Base-by-base conservation (phyloP, 2,888 invertebrate genomes). In the Dryomyza anilis region DNA sequence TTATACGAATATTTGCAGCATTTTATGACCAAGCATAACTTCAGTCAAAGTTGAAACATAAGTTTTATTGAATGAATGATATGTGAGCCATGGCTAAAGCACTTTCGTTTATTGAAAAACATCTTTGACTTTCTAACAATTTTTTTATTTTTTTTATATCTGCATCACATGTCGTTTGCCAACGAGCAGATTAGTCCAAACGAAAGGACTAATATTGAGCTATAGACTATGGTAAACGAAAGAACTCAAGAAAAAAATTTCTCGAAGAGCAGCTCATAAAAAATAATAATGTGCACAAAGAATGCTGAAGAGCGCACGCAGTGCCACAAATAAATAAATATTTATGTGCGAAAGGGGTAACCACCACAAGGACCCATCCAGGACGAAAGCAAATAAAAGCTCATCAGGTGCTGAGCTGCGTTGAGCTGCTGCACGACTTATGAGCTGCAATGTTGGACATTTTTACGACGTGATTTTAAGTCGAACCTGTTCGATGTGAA, bases 401-500 rank as follows among this genome's bases (percentile, higher is more conserved):
- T n/a, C 14, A 12, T 39, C 39, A 39, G 39, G 39, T 39, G 39
- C n/a, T 39, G 23, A 50, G 55, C 50, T 6, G 8, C 12, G 5
- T n/a, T n/a, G n/a, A n/a, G 36, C 10, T 27, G 25, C 29, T 23
- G 71, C 63, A 72, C 73, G 75, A 76, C 79, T 80, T 79, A 77
- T 78, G 76, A 75, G 79, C 79, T 79, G 78, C 62, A 76, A 71
- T 70, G 71, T 78, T 75, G 74, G 76, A 78, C 76, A 76, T 76
- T 80, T 79, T 79, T 79, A 79, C 80, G 80, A 79, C 75, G 73
- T 76, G 76, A 78, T 76, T 79, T 79, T 58, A 50, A 59, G 46
- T 50, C 60, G 33, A 36, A 50, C 50, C 45, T 50, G 50, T 39
- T 50, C 60, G 60, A 60, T 19, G 45, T 36, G 60, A 50, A 60